These are phyloP conservation scores for Camarhynchus parvulus DNA, from an alignment of 2,113 vertebrate genomes.

Conservation along the genomic window DNA sequence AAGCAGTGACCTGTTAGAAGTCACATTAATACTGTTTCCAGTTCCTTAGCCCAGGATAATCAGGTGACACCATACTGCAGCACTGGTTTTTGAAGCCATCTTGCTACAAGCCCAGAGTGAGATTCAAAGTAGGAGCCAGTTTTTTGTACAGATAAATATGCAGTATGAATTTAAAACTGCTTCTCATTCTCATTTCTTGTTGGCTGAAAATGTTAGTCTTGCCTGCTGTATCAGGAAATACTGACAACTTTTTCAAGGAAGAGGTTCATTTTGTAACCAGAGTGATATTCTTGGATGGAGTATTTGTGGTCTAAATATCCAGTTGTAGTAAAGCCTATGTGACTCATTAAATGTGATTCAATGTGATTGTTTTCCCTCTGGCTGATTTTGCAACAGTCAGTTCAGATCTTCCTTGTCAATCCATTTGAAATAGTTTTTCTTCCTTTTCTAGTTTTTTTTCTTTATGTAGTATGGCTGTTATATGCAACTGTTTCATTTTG, in stretches of 20 bases:
- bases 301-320: not conserved
- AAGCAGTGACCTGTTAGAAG: not conserved
- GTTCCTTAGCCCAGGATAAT: not conserved
- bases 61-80: not conserved
- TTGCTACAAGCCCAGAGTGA: not conserved
- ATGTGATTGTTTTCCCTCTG: not conserved
- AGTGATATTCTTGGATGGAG: not conserved
- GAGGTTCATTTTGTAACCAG: not conserved
- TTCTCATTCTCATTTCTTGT: not conserved
- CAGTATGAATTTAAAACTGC: not conserved
- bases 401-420: not conserved
- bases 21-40: rapidly evolving
- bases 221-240: not conserved
- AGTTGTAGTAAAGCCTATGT: not conserved
- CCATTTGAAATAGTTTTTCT: not conserved
- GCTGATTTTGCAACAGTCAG: not conserved
- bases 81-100: not conserved
- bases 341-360: not conserved
- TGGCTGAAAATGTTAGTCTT: not conserved
- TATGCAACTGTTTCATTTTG: not conserved
- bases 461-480: not conserved
- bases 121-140: not conserved
- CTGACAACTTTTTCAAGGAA: not conserved
- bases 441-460: not conserved
- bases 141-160: not conserved